Percentiles rank a stretch among this genome's conserved stretches.
These are phyloP conservation scores for Sorex maritimensis DNA, from an alignment of 2,797 vertebrate genomes.

Conservation along the genomic window DNA sequence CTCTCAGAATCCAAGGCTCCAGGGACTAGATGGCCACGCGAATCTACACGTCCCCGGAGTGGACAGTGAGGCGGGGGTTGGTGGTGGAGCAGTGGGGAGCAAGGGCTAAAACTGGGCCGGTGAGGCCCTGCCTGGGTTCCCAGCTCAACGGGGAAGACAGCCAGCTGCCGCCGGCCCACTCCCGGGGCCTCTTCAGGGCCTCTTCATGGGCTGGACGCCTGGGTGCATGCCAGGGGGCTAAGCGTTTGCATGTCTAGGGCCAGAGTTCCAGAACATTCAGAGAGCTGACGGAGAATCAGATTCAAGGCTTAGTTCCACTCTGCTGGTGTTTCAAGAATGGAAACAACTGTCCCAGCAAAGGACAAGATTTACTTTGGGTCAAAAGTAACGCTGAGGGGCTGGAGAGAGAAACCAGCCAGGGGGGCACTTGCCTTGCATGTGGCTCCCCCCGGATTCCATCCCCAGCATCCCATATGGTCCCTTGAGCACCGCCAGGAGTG, in stretches of 20 bases:
- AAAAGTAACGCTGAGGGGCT: background rate
- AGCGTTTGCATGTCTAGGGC: constrained; percentile 61
- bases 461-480: no score
- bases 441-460: no score
- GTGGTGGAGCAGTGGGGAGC: background rate
- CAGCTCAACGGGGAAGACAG: constrained; percentile 7
- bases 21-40: background rate
- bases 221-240: background rate
- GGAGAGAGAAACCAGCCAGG: no score
- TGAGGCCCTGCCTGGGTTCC: constrained; percentile 1
- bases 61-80: background rate
- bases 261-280: constrained; percentile 49
- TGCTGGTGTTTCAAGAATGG: constrained; percentile 41
- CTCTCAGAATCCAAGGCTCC: background rate
- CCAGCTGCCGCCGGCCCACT: constrained; percentile 3
- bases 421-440: no score
- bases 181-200: constrained; percentile 53
- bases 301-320: background rate
- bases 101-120: background rate
- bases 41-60: constrained; percentile 50
- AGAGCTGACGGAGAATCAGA: constrained; percentile 51
- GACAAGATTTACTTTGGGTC: constrained; percentile 19
- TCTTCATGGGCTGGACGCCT: constrained; percentile 30
- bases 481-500: no score
- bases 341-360: constrained; percentile 34